Evolutionary conservation across 2,797 vertebrate species (phyloP).

Genomic region (Acropternis orthonyx): DNA sequence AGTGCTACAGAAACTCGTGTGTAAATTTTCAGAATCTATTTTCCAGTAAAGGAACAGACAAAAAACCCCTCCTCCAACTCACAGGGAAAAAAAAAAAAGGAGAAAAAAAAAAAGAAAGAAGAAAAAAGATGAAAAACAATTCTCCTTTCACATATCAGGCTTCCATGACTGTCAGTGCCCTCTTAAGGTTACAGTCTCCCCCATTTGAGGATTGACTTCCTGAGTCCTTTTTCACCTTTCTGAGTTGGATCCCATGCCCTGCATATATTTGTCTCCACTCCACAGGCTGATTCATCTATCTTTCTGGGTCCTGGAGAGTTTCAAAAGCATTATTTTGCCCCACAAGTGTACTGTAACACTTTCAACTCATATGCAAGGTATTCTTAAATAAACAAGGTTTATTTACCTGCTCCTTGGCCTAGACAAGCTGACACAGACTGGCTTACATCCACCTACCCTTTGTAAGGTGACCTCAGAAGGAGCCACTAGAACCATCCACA

Average conservation of each 20-base stretch:
- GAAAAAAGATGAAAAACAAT: rapidly evolving
- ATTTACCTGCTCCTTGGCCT: background rate
- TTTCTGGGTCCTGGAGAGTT: background rate
- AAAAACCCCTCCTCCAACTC: background rate
- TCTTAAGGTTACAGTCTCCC: background rate
- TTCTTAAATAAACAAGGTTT: background rate
- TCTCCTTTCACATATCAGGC: background rate
- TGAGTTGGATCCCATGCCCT: background rate
- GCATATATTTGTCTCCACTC: background rate
- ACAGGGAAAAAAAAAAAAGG: background rate
- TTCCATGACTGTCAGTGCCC: background rate
- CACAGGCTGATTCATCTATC: background rate
- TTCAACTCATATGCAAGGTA: background rate
- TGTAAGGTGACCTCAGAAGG: background rate
- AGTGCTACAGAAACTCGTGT: background rate
- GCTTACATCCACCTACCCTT: background rate
- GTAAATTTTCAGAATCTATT: conserved; percentile 7
- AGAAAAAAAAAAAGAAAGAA: background rate
- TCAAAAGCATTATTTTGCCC: background rate
- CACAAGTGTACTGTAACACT: background rate
- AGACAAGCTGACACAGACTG: background rate
- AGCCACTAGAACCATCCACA: background rate
- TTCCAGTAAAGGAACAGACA: background rate
- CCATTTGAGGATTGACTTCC: background rate
- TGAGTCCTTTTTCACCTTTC: background rate